These are phyloP conservation scores for Glaucidium brasilianum DNA, from an alignment of 2,113 vertebrate genomes.

Conservation along the genomic window DNA sequence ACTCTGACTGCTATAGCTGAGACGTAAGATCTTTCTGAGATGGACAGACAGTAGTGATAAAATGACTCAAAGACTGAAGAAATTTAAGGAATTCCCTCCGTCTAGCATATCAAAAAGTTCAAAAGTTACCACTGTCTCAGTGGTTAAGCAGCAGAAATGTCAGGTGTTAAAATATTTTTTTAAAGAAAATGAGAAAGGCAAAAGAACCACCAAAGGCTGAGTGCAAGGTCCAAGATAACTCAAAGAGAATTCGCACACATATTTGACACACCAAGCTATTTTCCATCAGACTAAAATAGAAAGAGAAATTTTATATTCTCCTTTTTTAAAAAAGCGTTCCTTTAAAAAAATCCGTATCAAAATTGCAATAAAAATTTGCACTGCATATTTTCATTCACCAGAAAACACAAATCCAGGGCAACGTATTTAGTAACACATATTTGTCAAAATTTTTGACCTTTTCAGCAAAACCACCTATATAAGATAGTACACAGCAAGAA, in stretches of 20 bases:
- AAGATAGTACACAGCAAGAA: neutral
- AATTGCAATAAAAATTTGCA: neutral
- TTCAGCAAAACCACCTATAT: neutral
- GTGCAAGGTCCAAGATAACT: conserved; percentile 23
- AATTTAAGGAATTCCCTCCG: neutral
- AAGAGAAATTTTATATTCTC: neutral
- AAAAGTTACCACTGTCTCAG: neutral
- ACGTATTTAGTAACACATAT: neutral
- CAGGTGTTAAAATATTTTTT: conserved; percentile 64
- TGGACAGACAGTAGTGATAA: neutral
- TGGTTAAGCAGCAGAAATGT: neutral
- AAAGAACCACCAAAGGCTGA: conserved; percentile 27
- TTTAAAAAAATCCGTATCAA: neutral
- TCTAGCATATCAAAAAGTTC: neutral
- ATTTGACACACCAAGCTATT: neutral
- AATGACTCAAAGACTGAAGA: neutral
- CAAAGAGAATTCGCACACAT: conserved; percentile 18
- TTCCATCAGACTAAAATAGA: conserved; percentile 14
- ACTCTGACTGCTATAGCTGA: neutral
- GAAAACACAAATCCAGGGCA: neutral
- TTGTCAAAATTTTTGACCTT: neutral
- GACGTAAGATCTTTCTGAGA: neutral
- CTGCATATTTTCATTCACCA: neutral
- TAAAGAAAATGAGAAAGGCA: conserved; percentile 50
- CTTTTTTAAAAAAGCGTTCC: accelerated